Evolutionary conservation across 2,888 invertebrate species (phyloP).

Genomic region (Eretmocerus hayati): DNA sequence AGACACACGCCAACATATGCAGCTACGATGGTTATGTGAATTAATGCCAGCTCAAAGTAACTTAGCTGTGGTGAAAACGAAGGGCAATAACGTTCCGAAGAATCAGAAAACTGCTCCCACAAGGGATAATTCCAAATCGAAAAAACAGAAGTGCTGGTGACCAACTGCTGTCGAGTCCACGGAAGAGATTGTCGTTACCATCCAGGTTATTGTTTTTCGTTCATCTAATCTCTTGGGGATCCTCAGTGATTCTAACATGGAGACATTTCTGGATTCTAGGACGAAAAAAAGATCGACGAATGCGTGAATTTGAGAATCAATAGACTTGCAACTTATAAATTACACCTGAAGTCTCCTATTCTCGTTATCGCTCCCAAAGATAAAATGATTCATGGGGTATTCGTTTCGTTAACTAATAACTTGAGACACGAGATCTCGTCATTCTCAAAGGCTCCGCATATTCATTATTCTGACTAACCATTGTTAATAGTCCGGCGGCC

Average conservation of each 20-base stretch:
- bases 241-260: not conserved
- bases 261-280: not conserved
- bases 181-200: not conserved
- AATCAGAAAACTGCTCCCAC: not conserved
- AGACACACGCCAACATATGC: not conserved
- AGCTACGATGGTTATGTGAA: not conserved
- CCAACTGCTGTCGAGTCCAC: not conserved
- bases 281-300: not conserved
- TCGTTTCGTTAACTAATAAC: not conserved
- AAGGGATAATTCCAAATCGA: not conserved
- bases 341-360: not conserved
- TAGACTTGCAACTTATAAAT: not conserved
- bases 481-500: slow-evolving; percentile 2
- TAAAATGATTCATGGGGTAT: not conserved
- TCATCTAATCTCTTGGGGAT: too few relatives aligned
- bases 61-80: not conserved
- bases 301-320: not conserved
- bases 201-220: not conserved
- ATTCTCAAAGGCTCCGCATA: slow-evolving; percentile 6
- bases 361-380: not conserved
- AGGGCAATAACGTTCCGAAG: not conserved
- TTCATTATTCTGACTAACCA: slow-evolving; percentile 1
- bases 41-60: not conserved
- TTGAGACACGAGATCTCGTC: not conserved
- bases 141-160: not conserved